phyloP scores from a whole-genome alignment of 2,113 vertebrate species.

The Verasper variegatus region DNA sequence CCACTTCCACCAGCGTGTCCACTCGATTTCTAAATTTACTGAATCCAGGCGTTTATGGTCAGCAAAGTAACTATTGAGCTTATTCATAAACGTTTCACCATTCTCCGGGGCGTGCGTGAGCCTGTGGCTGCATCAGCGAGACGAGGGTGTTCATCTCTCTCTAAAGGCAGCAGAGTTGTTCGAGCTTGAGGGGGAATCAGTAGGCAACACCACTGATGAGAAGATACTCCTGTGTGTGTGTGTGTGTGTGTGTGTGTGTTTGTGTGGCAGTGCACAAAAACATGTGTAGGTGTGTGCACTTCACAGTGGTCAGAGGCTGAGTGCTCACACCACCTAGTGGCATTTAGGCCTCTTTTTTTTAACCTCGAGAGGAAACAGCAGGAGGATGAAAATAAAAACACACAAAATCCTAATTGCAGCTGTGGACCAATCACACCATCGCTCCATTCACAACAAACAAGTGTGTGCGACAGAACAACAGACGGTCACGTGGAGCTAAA shows the following conservation, averaged over 20 bases:
- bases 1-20: too few species aligned
- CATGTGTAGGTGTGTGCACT: constrained; percentile 10
- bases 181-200: constrained; percentile 62
- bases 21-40: neutral
- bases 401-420: neutral
- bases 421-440: neutral
- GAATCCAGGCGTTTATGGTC: constrained; percentile 9
- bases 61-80: constrained; percentile 33
- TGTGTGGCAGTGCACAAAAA: neutral
- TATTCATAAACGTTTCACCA: constrained; percentile 55
- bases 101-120: neutral
- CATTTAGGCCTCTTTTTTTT: neutral
- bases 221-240: constrained; percentile 13
- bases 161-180: constrained; percentile 44
- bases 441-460: neutral
- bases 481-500: neutral
- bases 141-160: constrained; percentile 43
- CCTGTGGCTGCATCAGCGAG: constrained; percentile 15
- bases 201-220: constrained; percentile 53
- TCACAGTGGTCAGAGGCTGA: constrained; percentile 54
- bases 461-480: neutral
- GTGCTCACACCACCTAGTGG: constrained; percentile 76
- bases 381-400: constrained; percentile 9
- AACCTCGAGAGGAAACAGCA: neutral
- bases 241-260: constrained; percentile 4